A percentile compares a stretch with the other conserved stretches of the same genome.
Conservation (phyloP, 2,113 vertebrate genomes). For the Eublepharis macularius region DNA sequence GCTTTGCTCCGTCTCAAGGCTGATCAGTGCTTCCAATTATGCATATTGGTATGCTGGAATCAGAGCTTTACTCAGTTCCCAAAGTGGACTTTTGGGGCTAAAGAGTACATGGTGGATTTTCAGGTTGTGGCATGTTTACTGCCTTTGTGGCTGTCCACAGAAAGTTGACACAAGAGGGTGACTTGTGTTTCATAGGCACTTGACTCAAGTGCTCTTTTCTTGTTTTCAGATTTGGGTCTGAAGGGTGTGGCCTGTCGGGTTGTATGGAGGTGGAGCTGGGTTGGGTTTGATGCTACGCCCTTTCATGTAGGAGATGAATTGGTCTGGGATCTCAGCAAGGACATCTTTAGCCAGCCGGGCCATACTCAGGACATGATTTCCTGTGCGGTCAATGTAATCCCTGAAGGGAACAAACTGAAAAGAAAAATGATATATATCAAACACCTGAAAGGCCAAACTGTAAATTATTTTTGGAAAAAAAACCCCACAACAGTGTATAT, state of each 20-base stretch:
- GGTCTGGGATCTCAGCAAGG: conserved; percentile 91
- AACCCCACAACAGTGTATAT: background rate
- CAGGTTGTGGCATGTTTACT: background rate
- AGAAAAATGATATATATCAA: accelerated
- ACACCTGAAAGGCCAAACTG: background rate
- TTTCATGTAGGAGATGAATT: conserved; percentile 96
- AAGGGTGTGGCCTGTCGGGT: conserved; percentile 77
- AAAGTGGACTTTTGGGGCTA: background rate
- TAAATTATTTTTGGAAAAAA: background rate
- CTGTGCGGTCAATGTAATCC: conserved; percentile 90
- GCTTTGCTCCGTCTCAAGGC: background rate
- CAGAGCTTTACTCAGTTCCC: background rate
- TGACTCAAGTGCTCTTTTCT: background rate
- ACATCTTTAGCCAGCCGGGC: conserved; percentile 91
- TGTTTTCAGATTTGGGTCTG: conserved; percentile 69
- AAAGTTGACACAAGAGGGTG: background rate
- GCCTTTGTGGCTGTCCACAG: background rate
- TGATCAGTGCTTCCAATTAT: background rate
- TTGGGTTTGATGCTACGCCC: conserved; percentile 81
- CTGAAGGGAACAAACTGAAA: conserved; percentile 91
- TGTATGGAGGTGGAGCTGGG: conserved; percentile 79
- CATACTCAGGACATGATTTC: conserved; percentile 92
- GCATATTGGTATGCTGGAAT: background rate
- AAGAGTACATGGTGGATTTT: background rate
- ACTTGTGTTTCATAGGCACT: background rate